A percentile compares a stretch with the other conserved stretches of the same genome.
Conservation (phyloP, 2,113 vertebrate genomes). For the Xenopus borealis region DNA sequence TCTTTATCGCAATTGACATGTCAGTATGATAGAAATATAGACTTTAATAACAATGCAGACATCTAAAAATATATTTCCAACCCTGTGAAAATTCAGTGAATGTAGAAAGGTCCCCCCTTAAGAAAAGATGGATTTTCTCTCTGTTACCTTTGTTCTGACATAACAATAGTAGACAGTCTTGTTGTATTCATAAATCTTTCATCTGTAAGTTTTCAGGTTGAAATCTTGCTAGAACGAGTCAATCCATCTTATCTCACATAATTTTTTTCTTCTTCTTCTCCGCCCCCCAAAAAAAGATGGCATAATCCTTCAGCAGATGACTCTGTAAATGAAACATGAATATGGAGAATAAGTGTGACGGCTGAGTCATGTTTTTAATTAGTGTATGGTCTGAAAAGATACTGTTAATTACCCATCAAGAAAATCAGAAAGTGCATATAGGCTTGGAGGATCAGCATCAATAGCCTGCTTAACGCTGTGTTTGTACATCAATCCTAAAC, state of each 20-base stretch:
- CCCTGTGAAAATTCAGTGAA: neutral
- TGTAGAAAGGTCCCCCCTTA: neutral
- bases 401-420: neutral
- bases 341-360: conserved; percentile 11
- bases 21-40: neutral
- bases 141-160: neutral
- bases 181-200: conserved; percentile 7
- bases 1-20: neutral
- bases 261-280: neutral
- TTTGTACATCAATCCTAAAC: conserved; percentile 25
- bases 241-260: neutral
- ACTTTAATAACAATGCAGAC: neutral
- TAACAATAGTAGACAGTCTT: neutral
- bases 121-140: neutral
- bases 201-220: neutral
- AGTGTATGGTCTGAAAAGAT: conserved; percentile 15
- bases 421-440: conserved; percentile 15
- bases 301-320: conserved; percentile 4
- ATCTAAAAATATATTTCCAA: neutral
- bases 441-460: conserved; percentile 3
- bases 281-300: neutral
- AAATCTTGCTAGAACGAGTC: neutral
- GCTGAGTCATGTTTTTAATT: conserved; percentile 35
- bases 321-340: neutral
- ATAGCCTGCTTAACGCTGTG: conserved; percentile 2